A percentile compares a stretch with the other conserved stretches of the same genome.
phyloP scores from a whole-genome alignment of 2,113 vertebrate genomes.

The Channa maculata region DNA sequence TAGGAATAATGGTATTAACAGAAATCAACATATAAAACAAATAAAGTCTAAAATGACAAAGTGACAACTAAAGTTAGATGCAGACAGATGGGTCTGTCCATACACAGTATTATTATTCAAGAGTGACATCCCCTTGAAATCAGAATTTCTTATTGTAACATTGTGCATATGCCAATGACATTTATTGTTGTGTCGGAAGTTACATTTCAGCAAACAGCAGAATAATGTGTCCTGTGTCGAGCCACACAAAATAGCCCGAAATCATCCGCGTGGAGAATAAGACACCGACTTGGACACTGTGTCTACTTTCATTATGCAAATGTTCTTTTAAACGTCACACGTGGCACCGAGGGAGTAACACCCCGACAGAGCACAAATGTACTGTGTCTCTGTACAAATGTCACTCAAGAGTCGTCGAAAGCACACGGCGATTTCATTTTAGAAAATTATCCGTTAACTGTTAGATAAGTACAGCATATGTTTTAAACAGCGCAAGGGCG shows the following conservation, averaged over 20 bases:
- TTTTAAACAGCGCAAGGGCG: background rate
- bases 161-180: no score
- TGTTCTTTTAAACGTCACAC: constrained; percentile 16
- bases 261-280: constrained; percentile 18
- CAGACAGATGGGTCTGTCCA: no score
- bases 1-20: no score
- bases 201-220: background rate
- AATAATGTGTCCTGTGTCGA: constrained; percentile 13
- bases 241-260: constrained; percentile 17
- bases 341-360: background rate
- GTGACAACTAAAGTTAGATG: no score
- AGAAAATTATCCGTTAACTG: constrained; percentile 5
- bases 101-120: no score
- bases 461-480: constrained; percentile 9
- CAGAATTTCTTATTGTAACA: no score
- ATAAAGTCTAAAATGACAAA: no score
- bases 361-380: constrained; percentile 2
- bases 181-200: no score
- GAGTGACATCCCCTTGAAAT: no score
- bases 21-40: no score
- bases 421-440: background rate
- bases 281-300: constrained; percentile 10
- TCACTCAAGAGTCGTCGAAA: constrained; percentile 9
- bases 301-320: constrained; percentile 38
- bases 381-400: background rate